Base-by-base conservation (phyloP, 2,888 invertebrate genomes). In the Chalcis sispes region DNA sequence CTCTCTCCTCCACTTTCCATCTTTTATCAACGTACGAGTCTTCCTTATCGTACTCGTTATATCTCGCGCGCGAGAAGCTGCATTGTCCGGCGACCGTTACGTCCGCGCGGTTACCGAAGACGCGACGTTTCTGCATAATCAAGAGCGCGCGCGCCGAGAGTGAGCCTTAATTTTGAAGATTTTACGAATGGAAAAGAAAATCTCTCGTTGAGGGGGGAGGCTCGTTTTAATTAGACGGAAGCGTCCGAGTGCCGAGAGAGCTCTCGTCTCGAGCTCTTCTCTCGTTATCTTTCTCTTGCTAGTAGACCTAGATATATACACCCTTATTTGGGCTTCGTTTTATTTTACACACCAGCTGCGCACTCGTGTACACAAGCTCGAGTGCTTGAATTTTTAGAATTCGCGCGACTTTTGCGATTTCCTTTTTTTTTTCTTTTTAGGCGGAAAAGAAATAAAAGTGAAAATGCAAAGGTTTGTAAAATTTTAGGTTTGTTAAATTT, bases 1-100 rank as follows among this genome's bases (percentile, higher is more conserved):
- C 46, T 48, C 48, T 48, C 18, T 1, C 48, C 36, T 10, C 36
- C 10, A 36, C 4, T 36, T 7, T 36, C 2, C 27, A 23, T 25
- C 23, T 23, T 40, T 42, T 61, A n/a, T n/a, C n/a, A n/a, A n/a
- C n/a, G n/a, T n/a, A n/a, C n/a, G n/a, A n/a, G n/a, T n/a, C n/a
- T 29, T 52, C 42, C 62, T 64, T 64, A 64, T 72, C 64, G 56
- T 18, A 18, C 56, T 58, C 46, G 69, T 69, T 69, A 69, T 69
- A 69, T 69, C 69, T 52, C 54, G 52, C 23, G 15, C 52, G 29
- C 59, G 18, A 10, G n/a, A n/a, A n/a, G n/a, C n/a, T n/a, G 48
- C 56, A 29, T 59, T 59, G 40, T 10, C 13, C 23, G 27, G 25
- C 15, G 46, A 62, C 42, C 61, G 42, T 40, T 42, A 25, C 42